These are phyloP conservation scores for Drosophila fungiperda DNA, from an alignment of 2,888 invertebrate genomes.

Conservation along the genomic window DNA sequence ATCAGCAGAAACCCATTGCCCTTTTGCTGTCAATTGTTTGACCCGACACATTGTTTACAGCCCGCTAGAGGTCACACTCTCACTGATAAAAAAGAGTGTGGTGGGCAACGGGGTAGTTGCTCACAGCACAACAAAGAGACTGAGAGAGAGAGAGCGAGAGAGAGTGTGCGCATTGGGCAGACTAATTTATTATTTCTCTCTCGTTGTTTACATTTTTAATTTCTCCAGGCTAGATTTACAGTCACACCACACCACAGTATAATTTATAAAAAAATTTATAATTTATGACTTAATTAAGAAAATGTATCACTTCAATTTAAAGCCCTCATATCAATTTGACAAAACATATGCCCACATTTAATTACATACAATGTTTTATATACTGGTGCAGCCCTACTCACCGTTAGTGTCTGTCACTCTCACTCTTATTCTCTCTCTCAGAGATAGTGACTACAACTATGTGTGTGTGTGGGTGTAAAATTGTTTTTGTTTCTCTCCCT, in stretches of 20 bases:
- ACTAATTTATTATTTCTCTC: constrained; percentile 29
- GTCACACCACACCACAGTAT: constrained; percentile 19
- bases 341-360: background rate
- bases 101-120: constrained; percentile 3
- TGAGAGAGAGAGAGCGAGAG: constrained; percentile 19
- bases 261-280: background rate
- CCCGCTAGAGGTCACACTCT: constrained; percentile 37
- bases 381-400: constrained; percentile 10
- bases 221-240: constrained; percentile 42
- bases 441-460: constrained; percentile 7
- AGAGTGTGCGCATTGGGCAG: constrained; percentile 41
- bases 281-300: background rate
- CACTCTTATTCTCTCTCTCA: constrained; percentile 10
- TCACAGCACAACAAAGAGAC: background rate
- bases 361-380: background rate
- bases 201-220: constrained; percentile 43
- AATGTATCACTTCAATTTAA: background rate
- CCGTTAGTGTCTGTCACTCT: constrained; percentile 2
- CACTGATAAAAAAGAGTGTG: constrained; percentile 13
- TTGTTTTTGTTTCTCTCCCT: background rate
- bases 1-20: constrained; percentile 27
- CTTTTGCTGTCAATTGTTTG: constrained; percentile 30
- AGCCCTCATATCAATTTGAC: background rate
- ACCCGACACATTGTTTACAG: constrained; percentile 33
- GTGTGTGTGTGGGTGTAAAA: constrained; percentile 13